Percentiles rank a stretch among this genome's conserved stretches.
phyloP scores from a whole-genome alignment of 2,797 vertebrate genomes.

The Chaunax sp. region DNA sequence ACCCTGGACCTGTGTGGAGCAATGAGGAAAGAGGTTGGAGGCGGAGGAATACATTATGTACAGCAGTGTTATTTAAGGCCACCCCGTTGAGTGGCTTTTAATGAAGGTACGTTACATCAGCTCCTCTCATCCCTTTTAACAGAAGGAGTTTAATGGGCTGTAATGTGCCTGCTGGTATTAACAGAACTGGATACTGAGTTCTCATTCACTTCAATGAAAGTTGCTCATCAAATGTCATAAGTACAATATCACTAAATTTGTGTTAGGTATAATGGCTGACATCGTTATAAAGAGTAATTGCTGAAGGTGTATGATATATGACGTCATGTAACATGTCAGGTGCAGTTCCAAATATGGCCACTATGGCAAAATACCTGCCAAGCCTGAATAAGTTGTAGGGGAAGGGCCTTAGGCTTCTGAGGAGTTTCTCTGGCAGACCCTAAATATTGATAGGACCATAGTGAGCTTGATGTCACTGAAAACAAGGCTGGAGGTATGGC shows the following conservation, averaged over 20 bases:
- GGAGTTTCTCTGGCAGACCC: no score
- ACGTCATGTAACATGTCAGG: not conserved
- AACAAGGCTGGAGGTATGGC: no score
- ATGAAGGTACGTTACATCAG: slow-evolving; percentile 34
- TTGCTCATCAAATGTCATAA: not conserved
- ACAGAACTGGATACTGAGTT: slow-evolving; percentile 9
- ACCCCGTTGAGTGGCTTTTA: slow-evolving; percentile 7
- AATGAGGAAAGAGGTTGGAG: slow-evolving; percentile 4
- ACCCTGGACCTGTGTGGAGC: not conserved
- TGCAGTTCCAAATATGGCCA: not conserved
- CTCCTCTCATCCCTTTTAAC: slow-evolving; percentile 36
- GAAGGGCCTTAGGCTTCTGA: no score
- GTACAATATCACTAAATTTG: not conserved
- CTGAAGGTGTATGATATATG: no score
- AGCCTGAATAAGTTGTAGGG: no score
- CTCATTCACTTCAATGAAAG: not conserved
- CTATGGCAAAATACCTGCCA: no score
- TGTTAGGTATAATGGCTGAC: not conserved
- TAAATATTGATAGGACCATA: no score
- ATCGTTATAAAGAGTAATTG: not conserved
- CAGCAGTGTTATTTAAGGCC: slow-evolving; percentile 10
- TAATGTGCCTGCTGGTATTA: slow-evolving; percentile 8
- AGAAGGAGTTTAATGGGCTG: slow-evolving; percentile 36
- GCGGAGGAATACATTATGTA: slow-evolving; percentile 15
- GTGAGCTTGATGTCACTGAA: no score